These are phyloP conservation scores for Semotilus atromaculatus DNA, from an alignment of 2,797 vertebrate species.

Conservation along the genomic window DNA sequence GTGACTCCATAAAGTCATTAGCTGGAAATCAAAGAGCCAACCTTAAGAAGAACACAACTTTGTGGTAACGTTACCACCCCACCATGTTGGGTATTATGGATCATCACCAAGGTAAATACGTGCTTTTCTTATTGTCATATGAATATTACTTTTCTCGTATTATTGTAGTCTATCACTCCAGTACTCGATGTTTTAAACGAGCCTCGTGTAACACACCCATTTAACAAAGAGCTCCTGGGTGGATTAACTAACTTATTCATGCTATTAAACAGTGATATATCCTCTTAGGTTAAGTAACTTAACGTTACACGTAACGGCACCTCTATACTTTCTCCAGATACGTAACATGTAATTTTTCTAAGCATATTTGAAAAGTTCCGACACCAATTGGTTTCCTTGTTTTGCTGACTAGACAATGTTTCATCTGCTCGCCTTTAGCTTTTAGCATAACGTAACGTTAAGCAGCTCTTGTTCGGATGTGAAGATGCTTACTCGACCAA, in stretches of 20 bases:
- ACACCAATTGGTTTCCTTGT: background rate
- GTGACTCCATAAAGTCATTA: background rate
- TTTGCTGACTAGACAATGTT: conserved; percentile 34
- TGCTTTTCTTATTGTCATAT: background rate
- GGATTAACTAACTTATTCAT: conserved; percentile 33
- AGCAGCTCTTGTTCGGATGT: background rate
- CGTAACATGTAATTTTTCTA: background rate
- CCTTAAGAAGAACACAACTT: conserved; percentile 5
- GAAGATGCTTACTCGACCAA: background rate
- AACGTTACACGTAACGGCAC: background rate
- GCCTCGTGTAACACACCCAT: conserved; percentile 30
- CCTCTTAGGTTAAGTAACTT: conserved; percentile 4
- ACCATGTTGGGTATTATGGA: conserved; percentile 47
- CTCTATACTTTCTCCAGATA: background rate
- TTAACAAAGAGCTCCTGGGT: conserved; percentile 34
- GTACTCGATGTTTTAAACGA: background rate
- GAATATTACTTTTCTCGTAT: background rate
- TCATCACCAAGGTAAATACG: conserved; percentile 42
- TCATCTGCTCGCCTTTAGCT: background rate
- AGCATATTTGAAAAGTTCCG: background rate
- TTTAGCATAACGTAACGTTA: too few relatives aligned
- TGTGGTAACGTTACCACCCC: conserved; percentile 20
- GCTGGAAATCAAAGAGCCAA: background rate
- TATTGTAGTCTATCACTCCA: background rate
- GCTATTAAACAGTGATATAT: background rate